Base-by-base conservation (phyloP, 23 tunicate genomes). In the Corella eumyota region DNA sequence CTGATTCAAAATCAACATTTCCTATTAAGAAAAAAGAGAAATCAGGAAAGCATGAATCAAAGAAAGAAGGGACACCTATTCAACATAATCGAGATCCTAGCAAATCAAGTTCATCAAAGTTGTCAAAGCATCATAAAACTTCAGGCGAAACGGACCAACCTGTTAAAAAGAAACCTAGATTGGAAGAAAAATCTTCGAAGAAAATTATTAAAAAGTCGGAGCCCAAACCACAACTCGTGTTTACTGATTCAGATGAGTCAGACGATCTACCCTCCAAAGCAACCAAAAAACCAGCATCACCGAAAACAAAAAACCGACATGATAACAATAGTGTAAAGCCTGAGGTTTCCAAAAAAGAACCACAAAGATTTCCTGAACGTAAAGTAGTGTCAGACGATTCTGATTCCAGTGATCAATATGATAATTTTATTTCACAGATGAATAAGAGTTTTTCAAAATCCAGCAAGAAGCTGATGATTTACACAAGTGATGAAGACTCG, bases 321-420 rank as follows among this genome's bases (percentile, higher is more conserved):
- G 50, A 21, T 3, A 19, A 6, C 25, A 29, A 49, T 28, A n/a
- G 27, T 7, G 28, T 31, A 1, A 26, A 37, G 34, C 2, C 32
- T 1, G 33, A 28, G 25, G 15, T 13, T 25, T 20, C 32, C 31
- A 36, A 53, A 23, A 17, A 11, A 6, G 36, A 56, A 36, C 37
- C 40, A 34, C 1, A 50, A 1, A 30, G n/a, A 44, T 44, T 30
- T 1, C 61, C 68, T n/a, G n/a, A n/a, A n/a, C n/a, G n/a, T n/a
- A n/a, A n/a, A n/a, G n/a, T n/a, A n/a, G n/a, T n/a, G n/a, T 75
- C 82, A 19, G 56, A 61, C 30, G 82, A 75, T 40, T 50, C 64
- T 30, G 82, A 75, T 32, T 75, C 82, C 25, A 66, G 73, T 23
- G 82, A 75, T 58, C 58, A 75, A 45, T 75, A 36, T 58, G 82